phyloP scores from a whole-genome alignment of 2,797 vertebrate species.

The Myotis myotis region DNA sequence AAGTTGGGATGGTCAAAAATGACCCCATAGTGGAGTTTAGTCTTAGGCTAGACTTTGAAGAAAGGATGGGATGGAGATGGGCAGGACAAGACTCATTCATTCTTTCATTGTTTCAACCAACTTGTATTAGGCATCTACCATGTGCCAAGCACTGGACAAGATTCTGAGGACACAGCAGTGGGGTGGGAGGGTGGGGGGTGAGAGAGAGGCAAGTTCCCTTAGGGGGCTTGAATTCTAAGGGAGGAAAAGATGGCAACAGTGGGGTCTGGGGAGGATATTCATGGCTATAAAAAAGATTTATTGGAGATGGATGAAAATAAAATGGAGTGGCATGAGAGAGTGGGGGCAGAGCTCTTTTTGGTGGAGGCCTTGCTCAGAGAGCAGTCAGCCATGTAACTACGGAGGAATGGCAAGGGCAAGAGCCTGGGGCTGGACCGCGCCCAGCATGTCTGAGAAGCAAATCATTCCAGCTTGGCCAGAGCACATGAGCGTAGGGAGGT shows the following conservation, averaged over 20 bases:
- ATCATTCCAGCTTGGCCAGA: background rate
- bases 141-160: background rate
- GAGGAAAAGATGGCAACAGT: background rate
- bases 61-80: background rate
- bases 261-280: accelerated
- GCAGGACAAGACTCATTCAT: background rate
- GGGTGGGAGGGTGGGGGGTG: background rate
- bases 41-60: background rate
- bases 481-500: accelerated
- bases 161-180: background rate
- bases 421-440: accelerated
- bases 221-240: background rate
- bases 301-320: background rate
- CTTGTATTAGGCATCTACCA: background rate
- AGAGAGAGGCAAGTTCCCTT: background rate
- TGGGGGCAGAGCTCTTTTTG: background rate
- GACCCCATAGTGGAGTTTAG: background rate
- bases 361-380: background rate
- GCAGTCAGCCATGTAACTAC: background rate
- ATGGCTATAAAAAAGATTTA: background rate
- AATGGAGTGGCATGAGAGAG: background rate
- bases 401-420: too few species aligned
- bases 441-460: background rate
- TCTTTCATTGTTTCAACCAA: background rate
- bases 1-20: background rate